These are phyloP conservation scores for Pseudoatta argentina DNA, from an alignment of 1,140 invertebrate genomes.

Conservation along the genomic window DNA sequence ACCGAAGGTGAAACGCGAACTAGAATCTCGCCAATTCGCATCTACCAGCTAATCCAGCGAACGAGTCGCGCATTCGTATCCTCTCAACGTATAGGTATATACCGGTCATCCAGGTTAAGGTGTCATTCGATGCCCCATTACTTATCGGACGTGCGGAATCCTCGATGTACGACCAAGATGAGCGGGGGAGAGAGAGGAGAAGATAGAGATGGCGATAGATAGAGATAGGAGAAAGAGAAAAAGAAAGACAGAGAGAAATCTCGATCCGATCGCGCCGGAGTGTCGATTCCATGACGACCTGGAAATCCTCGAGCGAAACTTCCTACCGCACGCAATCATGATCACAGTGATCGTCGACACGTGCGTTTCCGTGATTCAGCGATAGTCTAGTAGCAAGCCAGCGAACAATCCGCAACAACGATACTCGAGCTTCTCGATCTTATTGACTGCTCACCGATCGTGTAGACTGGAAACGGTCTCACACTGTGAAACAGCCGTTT, in stretches of 20 bases:
- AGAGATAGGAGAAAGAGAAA: conserved; percentile 2
- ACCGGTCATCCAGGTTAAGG: conserved; percentile 80
- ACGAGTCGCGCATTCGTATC: conserved; percentile 68
- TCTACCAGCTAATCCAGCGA: conserved; percentile 78
- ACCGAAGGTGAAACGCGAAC: conserved; percentile 79
- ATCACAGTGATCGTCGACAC: neutral
- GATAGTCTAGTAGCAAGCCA: conserved; percentile 37
- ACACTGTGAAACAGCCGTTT: conserved; percentile 54
- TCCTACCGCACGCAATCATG: conserved; percentile 5
- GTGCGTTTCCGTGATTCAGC: conserved; percentile 30
- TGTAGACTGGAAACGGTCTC: neutral
- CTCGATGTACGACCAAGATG: conserved; percentile 29
- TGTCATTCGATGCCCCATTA: conserved; percentile 76
- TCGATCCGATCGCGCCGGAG: conserved; percentile 53
- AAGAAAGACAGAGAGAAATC: conserved; percentile 42
- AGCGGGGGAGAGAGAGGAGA: neutral
- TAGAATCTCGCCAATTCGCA: conserved; percentile 83
- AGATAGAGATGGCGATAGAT: neutral
- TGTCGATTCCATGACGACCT: conserved; percentile 63
- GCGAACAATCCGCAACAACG: conserved; percentile 35
- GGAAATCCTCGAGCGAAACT: conserved; percentile 66
- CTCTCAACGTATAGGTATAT: conserved; percentile 62
- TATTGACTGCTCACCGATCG: conserved; percentile 7
- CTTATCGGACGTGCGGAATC: conserved; percentile 66
- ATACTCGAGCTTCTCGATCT: conserved; percentile 21